Percentiles rank a stretch among this genome's conserved stretches.
phyloP scores from a whole-genome alignment of 2,113 vertebrate species.

The Neolamprologus sp. region DNA sequence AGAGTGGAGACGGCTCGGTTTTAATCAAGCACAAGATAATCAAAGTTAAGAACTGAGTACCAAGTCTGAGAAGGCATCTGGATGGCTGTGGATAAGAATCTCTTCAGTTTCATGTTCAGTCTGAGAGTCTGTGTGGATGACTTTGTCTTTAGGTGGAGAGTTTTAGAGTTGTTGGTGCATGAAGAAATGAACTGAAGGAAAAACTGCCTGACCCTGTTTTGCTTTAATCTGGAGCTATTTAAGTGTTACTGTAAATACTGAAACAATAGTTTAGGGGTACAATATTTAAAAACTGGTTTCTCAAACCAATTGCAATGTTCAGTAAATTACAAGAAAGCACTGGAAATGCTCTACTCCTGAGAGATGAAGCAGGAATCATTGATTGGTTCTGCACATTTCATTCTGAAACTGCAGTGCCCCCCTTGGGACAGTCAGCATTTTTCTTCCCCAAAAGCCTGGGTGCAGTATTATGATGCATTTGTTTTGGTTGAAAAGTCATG shows the following conservation, averaged over 20 bases:
- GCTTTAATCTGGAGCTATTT: not conserved
- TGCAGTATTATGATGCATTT: not conserved
- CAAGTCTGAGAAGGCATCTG: not conserved
- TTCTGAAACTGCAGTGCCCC: not conserved
- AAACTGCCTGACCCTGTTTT: not conserved
- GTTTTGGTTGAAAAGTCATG: not conserved
- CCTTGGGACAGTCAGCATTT: not conserved
- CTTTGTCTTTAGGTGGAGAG: not conserved
- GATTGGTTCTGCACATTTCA: not conserved
- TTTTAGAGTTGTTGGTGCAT: not conserved
- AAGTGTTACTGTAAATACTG: not conserved
- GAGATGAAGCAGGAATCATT: not conserved
- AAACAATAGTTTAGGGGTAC: not conserved
- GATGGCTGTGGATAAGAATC: not conserved
- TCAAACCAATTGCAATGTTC: not conserved
- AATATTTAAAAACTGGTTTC: not conserved
- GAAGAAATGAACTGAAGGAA: not conserved
- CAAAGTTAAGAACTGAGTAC: not conserved
- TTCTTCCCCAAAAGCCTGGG: not conserved
- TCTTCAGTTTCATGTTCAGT: not conserved
- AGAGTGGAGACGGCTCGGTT: not conserved
- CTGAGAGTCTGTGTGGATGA: not conserved
- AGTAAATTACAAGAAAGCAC: not conserved
- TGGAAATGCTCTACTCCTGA: not conserved
- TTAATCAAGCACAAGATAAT: conserved; percentile 10